Evolutionary conservation across 2,797 vertebrate genomes (phyloP).

Genomic region (Lagorchestes hirsutus): DNA sequence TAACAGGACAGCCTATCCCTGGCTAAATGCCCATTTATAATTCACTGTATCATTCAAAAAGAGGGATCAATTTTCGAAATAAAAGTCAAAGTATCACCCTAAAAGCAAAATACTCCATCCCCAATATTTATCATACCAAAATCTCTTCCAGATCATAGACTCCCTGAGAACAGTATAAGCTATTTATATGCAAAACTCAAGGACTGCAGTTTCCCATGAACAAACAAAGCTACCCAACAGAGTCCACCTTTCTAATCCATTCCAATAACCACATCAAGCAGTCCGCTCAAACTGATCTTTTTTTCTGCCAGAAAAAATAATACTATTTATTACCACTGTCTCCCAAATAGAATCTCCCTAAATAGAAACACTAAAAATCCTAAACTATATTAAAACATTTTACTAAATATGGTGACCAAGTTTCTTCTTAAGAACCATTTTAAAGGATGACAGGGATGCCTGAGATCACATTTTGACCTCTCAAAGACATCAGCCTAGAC

Average conservation of each 20-base stretch:
- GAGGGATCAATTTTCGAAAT: slow-evolving; percentile 6
- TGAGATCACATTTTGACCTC: slow-evolving; percentile 10
- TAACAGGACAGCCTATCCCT: slow-evolving; percentile 56
- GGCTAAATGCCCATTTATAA: not conserved
- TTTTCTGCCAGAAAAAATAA: not conserved
- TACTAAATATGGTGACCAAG: not conserved
- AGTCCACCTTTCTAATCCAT: not conserved
- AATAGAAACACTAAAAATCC: slow-evolving; percentile 32
- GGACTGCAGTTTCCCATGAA: not conserved
- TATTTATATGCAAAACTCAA: slow-evolving; percentile 18
- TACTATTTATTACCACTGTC: not conserved
- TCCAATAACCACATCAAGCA: slow-evolving; percentile 31
- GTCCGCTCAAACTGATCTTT: not conserved
- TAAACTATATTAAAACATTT: slow-evolving; percentile 25
- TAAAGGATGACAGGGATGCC: slow-evolving; percentile 14
- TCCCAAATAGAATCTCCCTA: slow-evolving; percentile 4
- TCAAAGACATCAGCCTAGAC: slow-evolving; percentile 4
- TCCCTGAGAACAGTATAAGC: slow-evolving; percentile 18
- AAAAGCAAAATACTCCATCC: slow-evolving; percentile 40
- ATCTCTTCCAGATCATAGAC: slow-evolving; percentile 9
- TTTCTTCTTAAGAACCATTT: slow-evolving; percentile 33
- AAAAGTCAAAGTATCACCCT: slow-evolving; percentile 36
- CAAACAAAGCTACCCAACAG: not conserved
- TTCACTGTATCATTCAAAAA: slow-evolving; percentile 1
- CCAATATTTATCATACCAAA: slow-evolving; percentile 12